These are phyloP conservation scores for Athalia cordata DNA, from an alignment of 2,888 invertebrate species.

Conservation along the genomic window DNA sequence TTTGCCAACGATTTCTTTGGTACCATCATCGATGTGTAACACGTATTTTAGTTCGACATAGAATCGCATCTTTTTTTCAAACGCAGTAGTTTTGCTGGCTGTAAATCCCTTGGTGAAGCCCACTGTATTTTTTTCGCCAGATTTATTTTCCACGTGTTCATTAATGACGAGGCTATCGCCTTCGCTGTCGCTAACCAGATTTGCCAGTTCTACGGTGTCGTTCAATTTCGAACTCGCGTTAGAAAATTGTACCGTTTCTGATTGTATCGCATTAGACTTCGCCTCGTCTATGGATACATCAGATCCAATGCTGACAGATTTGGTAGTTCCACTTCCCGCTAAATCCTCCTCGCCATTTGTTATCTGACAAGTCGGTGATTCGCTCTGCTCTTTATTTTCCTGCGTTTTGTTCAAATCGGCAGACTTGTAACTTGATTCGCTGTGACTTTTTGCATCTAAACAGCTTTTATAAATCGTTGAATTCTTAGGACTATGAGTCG, in stretches of 20 bases:
- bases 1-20: slow-evolving; percentile 63
- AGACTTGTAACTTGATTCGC: slow-evolving; percentile 56
- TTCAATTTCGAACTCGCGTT: slow-evolving; percentile 45
- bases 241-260: slow-evolving; percentile 45
- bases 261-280: slow-evolving; percentile 4
- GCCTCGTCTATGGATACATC: slow-evolving; percentile 53
- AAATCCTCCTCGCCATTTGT: slow-evolving; percentile 59
- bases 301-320: slow-evolving; percentile 53
- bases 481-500: slow-evolving; percentile 50
- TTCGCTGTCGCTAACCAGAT: slow-evolving; percentile 66
- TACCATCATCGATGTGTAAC: slow-evolving; percentile 63
- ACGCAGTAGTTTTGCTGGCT: slow-evolving; percentile 52
- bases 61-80: slow-evolving; percentile 64
- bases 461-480: slow-evolving; percentile 42
- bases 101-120: neutral
- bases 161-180: slow-evolving; percentile 59
- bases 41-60: slow-evolving; percentile 64
- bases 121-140: slow-evolving; percentile 16
- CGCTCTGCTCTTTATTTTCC: slow-evolving; percentile 29
- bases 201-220: slow-evolving; percentile 57
- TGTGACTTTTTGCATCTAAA: slow-evolving; percentile 50
- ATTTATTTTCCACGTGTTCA: slow-evolving; percentile 55
- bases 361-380: slow-evolving; percentile 51
- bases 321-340: slow-evolving; percentile 54
- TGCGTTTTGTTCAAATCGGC: slow-evolving; percentile 43